Evolutionary conservation across 1,140 invertebrate genomes (phyloP).

Genomic region (Galendromus occidentalis): DNA sequence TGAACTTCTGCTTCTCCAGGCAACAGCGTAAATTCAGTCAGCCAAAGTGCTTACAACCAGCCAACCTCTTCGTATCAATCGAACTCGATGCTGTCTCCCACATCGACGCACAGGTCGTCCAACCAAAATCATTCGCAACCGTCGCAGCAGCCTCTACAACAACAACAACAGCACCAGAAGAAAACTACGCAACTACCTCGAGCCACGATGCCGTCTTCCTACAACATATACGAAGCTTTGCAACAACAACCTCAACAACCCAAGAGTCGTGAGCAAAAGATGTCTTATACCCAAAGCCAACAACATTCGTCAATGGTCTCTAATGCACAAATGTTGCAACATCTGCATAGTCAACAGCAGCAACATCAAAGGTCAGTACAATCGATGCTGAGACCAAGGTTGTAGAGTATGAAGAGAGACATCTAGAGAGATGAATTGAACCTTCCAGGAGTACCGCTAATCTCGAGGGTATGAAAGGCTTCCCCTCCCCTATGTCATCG

Average conservation of each 20-base stretch:
- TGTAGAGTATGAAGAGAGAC: too few species aligned
- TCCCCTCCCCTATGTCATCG: constrained; percentile 16
- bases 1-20: too few species aligned
- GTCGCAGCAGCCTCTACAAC: background rate
- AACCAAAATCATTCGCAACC: too few species aligned
- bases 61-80: background rate
- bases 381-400: too few species aligned
- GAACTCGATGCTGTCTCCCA: background rate
- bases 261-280: background rate
- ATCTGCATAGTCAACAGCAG: background rate
- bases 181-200: background rate
- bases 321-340: too few species aligned
- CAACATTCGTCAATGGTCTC: too few species aligned
- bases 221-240: background rate
- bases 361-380: background rate
- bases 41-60: too few species aligned
- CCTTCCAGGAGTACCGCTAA: background rate
- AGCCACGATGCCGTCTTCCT: background rate
- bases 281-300: too few species aligned
- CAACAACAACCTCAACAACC: background rate
- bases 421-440: background rate
- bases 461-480: constrained; percentile 19
- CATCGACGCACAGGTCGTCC: background rate
- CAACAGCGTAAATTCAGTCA: too few species aligned
- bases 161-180: background rate